Evolutionary conservation across 2,797 vertebrate species (phyloP).

Genomic region (Carduelis carduelis): DNA sequence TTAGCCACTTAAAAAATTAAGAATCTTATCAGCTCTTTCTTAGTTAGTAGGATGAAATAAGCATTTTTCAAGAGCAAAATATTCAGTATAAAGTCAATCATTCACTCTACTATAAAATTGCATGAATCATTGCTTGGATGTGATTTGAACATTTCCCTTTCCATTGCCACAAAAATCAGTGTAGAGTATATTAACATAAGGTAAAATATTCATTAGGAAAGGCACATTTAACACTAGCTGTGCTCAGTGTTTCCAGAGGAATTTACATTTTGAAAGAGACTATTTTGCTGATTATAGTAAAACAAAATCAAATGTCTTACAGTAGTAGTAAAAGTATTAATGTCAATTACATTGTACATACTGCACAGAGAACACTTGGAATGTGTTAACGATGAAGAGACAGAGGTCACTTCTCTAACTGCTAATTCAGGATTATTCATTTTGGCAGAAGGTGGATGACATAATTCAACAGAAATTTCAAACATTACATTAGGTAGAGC

Average conservation of each 20-base stretch:
- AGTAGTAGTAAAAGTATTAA: neutral
- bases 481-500: neutral
- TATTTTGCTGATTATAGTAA: neutral
- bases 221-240: neutral
- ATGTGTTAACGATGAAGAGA: neutral
- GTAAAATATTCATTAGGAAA: neutral
- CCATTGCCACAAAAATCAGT: neutral
- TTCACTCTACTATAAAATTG: neutral
- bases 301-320: neutral
- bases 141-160: neutral
- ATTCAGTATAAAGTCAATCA: neutral
- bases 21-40: neutral
- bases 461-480: neutral
- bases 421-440: neutral
- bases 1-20: neutral
- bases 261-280: neutral
- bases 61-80: neutral
- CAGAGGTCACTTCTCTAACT: neutral
- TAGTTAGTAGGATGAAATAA: neutral
- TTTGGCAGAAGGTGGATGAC: neutral
- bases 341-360: neutral
- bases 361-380: neutral
- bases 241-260: neutral
- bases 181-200: neutral
- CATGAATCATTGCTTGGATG: neutral